Conservation (phyloP, 2,888 invertebrate species). For the Seira musarum region DNA sequence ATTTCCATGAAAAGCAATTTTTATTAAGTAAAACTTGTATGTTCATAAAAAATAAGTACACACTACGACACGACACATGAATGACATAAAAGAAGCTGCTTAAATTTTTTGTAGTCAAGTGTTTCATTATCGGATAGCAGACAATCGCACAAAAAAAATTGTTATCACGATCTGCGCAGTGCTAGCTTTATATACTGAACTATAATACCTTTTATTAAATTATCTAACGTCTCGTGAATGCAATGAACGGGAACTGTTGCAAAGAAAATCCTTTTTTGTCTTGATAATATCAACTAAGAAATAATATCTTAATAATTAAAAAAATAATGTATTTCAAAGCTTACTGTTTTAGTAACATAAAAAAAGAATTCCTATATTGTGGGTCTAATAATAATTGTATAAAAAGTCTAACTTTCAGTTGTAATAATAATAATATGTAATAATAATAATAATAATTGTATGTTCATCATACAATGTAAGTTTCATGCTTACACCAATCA, state of each 20-base stretch:
- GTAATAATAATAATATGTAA: constrained; percentile 12
- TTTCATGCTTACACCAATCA: constrained; percentile 59
- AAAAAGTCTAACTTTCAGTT: not conserved
- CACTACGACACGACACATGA: constrained; percentile 6
- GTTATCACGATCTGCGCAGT: constrained; percentile 60
- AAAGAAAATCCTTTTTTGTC: not conserved
- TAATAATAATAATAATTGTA: constrained; percentile 6
- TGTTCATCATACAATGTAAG: constrained; percentile 44
- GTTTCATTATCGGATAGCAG: constrained; percentile 60
- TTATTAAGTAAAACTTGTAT: constrained; percentile 6
- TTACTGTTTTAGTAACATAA: not conserved
- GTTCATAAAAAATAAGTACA: not conserved
- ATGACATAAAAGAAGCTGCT: constrained; percentile 1
- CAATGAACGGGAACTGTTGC: not conserved
- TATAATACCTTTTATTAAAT: not conserved
- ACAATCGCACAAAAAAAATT: constrained; percentile 60
- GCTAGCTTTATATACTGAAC: constrained; percentile 41
- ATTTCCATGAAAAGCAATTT: not conserved
- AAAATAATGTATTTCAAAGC: not conserved
- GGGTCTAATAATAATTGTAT: not conserved
- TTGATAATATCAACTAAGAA: not conserved
- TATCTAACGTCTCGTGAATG: not conserved
- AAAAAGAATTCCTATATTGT: not conserved
- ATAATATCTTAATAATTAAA: not conserved
- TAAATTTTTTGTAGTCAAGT: constrained; percentile 17